Conservation (phyloP, 2,113 vertebrate genomes). For the Scomber japonicus region DNA sequence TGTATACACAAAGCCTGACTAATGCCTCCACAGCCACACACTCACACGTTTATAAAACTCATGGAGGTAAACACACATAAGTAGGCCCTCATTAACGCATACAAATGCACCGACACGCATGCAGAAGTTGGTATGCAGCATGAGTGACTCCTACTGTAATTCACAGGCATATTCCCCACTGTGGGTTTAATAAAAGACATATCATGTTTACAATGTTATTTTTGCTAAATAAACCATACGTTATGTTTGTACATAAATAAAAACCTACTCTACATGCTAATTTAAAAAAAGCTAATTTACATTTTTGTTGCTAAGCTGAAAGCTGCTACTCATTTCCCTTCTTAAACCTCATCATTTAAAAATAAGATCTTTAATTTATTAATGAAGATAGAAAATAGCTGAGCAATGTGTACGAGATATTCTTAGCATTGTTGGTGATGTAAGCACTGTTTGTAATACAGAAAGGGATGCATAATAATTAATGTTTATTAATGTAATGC, state of each 20-base stretch:
- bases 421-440: not conserved
- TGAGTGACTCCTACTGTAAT: constrained; percentile 2
- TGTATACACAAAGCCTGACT: constrained; percentile 40
- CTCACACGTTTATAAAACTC: constrained; percentile 10
- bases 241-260: constrained; percentile 45
- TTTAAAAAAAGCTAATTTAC: constrained; percentile 31
- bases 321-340: constrained; percentile 28
- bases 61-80: not conserved
- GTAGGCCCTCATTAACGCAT: constrained; percentile 8
- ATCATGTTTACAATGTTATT: constrained; percentile 41
- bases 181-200: constrained; percentile 47
- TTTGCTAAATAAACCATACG: constrained; percentile 40
- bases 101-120: constrained; percentile 11
- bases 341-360: constrained; percentile 18
- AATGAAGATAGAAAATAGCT: constrained; percentile 24
- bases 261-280: not conserved
- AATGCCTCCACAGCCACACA: constrained; percentile 28
- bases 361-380: constrained; percentile 8
- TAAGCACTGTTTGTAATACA: not conserved
- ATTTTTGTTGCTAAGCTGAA: constrained; percentile 33
- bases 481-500: constrained; percentile 1
- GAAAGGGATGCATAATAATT: constrained; percentile 3
- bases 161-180: constrained; percentile 34
- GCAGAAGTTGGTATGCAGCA: constrained; percentile 4
- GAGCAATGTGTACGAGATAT: not conserved